Evolutionary conservation across 2,888 invertebrate genomes (phyloP).

Genomic region (Iphiclides podalirius): DNA sequence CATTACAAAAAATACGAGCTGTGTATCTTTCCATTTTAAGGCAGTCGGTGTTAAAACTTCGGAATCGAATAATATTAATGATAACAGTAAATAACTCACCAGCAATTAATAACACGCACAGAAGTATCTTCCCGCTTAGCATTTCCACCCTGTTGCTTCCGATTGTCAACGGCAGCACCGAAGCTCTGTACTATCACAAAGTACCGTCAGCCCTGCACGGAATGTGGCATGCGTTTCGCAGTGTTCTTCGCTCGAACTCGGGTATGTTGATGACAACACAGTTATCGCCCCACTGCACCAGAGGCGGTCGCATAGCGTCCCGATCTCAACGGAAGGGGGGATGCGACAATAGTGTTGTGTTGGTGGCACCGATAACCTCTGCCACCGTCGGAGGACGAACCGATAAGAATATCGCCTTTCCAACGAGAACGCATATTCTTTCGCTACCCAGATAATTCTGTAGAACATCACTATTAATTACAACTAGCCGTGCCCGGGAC

Average conservation of each 20-base stretch:
- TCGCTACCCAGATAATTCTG: constrained; percentile 42
- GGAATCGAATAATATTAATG: no score
- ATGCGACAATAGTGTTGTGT: constrained; percentile 43
- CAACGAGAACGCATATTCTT: constrained; percentile 66
- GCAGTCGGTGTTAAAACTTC: no score
- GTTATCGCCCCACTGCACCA: constrained; percentile 65
- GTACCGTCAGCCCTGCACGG: neutral
- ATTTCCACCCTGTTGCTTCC: constrained; percentile 66
- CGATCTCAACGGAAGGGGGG: constrained; percentile 47
- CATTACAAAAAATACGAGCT: no score
- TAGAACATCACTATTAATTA: constrained; percentile 17
- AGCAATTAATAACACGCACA: constrained; percentile 62
- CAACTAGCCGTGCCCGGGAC: no score
- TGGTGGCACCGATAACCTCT: constrained; percentile 65
- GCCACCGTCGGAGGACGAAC: constrained; percentile 60
- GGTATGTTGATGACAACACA: constrained; percentile 52
- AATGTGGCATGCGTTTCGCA: neutral
- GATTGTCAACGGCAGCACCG: constrained; percentile 34
- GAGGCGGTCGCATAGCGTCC: constrained; percentile 42
- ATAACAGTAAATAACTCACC: constrained; percentile 48
- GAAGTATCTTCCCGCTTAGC: constrained; percentile 62
- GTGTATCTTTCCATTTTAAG: no score
- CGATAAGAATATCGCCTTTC: constrained; percentile 62
- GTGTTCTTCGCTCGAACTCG: neutral
- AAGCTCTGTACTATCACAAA: constrained; percentile 30